These are phyloP conservation scores for Ophion ellenae DNA, from an alignment of 2,888 invertebrate genomes.

Conservation along the genomic window DNA sequence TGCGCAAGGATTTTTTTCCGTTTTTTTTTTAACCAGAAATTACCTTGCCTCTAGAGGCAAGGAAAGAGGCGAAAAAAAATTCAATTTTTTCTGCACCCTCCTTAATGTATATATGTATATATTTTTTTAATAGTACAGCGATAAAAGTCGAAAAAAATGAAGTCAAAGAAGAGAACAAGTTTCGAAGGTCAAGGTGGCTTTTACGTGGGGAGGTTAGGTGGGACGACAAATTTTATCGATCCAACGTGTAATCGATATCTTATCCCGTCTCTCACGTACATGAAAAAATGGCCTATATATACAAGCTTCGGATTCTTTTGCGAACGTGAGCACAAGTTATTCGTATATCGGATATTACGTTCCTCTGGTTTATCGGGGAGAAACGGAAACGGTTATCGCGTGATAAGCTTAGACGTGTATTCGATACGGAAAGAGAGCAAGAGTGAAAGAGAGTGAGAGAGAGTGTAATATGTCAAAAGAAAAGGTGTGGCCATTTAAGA, in stretches of 20 bases:
- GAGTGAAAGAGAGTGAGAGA: neutral
- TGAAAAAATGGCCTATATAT: conserved; percentile 12
- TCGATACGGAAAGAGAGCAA: conserved; percentile 68
- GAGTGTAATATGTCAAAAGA: conserved; percentile 15
- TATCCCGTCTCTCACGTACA: neutral
- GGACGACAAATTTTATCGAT: conserved; percentile 6
- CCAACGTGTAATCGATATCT: conserved; percentile 7
- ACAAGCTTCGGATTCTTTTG: conserved; percentile 17
- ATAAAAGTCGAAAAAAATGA: too few species aligned
- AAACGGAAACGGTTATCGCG: conserved; percentile 77
- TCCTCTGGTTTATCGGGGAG: conserved; percentile 65
- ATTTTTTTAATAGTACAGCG: too few species aligned
- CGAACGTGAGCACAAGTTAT: conserved; percentile 63
- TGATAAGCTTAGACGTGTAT: conserved; percentile 72
- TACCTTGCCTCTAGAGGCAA: too few species aligned
- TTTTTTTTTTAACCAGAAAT: too few species aligned
- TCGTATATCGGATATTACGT: conserved; percentile 65
- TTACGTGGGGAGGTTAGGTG: neutral
- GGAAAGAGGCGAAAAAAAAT: too few species aligned
- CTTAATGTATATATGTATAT: too few species aligned
- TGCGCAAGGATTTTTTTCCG: too few species aligned
- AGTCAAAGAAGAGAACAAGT: too few species aligned
- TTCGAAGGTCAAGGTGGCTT: neutral
- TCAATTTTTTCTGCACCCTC: too few species aligned
- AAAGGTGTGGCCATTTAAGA: conserved; percentile 72